Conservation (phyloP, 2,797 vertebrate species). For the Sebastes hubbsi region DNA sequence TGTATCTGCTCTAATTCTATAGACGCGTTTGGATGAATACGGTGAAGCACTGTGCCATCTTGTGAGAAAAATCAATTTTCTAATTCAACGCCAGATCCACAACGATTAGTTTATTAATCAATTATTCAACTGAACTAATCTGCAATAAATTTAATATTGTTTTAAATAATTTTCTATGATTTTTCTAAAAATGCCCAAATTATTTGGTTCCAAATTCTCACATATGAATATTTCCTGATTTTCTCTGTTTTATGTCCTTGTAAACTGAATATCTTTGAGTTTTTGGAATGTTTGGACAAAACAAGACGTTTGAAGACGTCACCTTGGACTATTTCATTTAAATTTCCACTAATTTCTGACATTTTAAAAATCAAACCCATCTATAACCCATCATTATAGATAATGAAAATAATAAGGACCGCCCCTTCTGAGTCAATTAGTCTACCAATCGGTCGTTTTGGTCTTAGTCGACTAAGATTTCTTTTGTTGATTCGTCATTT, state of each 20-base stretch:
- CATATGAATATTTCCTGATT: not conserved
- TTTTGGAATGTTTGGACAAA: not conserved
- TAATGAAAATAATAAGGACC: not conserved
- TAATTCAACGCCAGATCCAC: not conserved
- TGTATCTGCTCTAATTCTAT: conserved; percentile 58
- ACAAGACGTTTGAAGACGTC: not conserved
- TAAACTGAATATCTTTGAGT: not conserved
- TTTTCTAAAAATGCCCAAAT: not conserved
- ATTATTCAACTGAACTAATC: not conserved
- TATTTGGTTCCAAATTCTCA: not conserved
- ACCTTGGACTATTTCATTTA: not conserved
- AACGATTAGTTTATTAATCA: not conserved
- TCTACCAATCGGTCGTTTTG: no score
- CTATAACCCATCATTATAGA: not conserved
- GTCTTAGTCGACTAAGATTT: no score
- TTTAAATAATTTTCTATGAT: not conserved
- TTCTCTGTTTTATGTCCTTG: not conserved
- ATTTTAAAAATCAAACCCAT: not conserved
- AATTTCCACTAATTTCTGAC: not conserved
- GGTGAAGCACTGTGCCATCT: not conserved
- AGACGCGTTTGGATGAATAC: conserved; percentile 37
- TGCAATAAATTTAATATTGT: not conserved
- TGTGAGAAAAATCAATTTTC: not conserved
- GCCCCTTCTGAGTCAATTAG: no score
- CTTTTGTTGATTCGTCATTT: no score